These are phyloP conservation scores for Meloe dianella DNA, from an alignment of 2,888 invertebrate species.

Conservation along the genomic window DNA sequence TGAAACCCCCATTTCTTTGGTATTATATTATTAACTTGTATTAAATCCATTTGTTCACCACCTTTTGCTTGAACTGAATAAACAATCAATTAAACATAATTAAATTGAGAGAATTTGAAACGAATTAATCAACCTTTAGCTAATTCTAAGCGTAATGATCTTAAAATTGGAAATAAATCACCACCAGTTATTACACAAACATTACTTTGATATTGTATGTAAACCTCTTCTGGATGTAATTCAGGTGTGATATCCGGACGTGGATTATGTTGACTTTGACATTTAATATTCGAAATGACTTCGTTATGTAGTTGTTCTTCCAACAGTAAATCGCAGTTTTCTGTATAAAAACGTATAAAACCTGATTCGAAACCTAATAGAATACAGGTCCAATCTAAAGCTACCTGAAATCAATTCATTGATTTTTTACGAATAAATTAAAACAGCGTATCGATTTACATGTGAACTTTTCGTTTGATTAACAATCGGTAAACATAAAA, in stretches of 20 bases:
- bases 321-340: conserved; percentile 80
- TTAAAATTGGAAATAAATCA: conserved; percentile 78
- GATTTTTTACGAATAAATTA: neutral
- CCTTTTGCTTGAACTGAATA: conserved; percentile 75
- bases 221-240: conserved; percentile 70
- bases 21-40: conserved; percentile 67
- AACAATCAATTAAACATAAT: neutral
- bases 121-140: conserved; percentile 75
- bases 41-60: conserved; percentile 64
- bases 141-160: conserved; percentile 78
- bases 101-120: too few species aligned
- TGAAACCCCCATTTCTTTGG: conserved; percentile 89
- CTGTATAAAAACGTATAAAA: conserved; percentile 85
- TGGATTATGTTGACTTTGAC: conserved; percentile 70
- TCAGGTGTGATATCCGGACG: conserved; percentile 56
- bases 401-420: conserved; percentile 61
- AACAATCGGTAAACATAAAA: conserved; percentile 62
- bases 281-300: conserved; percentile 78
- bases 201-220: conserved; percentile 74
- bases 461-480: conserved; percentile 55
- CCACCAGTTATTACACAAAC: conserved; percentile 78
- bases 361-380: conserved; percentile 87
- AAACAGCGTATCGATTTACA: conserved; percentile 39
- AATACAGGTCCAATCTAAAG: conserved; percentile 93
- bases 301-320: conserved; percentile 86